Base-by-base conservation (phyloP, 2,888 invertebrate species). In the Monoplex corrugatus region DNA sequence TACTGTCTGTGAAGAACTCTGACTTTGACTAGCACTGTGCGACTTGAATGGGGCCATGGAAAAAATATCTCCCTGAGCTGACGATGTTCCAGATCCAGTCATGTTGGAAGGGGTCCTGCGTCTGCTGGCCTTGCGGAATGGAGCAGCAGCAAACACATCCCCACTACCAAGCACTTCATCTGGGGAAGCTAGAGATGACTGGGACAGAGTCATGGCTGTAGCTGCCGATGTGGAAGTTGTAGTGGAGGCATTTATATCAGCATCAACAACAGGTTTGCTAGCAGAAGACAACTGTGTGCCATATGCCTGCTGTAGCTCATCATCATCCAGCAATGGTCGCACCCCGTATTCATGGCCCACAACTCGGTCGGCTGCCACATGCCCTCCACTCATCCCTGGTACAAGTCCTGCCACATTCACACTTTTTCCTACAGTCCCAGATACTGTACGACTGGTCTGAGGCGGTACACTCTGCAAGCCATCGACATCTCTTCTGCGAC, bases 301-400 rank as follows among this genome's bases (percentile, higher is more conserved):
- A 89, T 94, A 93, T 1, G 93, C 92, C 88, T 96, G 95, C 40
- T 96, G 96, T n/a, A 98, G 95, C 93, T 98, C 98, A 95, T 98
- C 98, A 94, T 98, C 98, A 89, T 98, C 97, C 6, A 98, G 95
- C 72, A 98, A 95, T 0, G 98, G 98, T 92, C 97, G 97, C 91
- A 97, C 98, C 0, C 98, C 98, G 93, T 97, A 98, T 92, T 97
- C 97, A 95, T 98, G 98, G 0, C 98, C 97, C 10, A 98, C 97
- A 91, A 98, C 97, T 38, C 95, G 92, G 89, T 96, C 96, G 38
- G 93, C 91, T 43, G 40, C 43, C 16, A 32, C 68, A 38, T 44
- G 2, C 1, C 86, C 72, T 8, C 57, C 38, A 1, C n/a, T 50
- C 43, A 50, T 40, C 13, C 32, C 86, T 32, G 72, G 72, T 19